phyloP scores from a whole-genome alignment of 92 coral and sea anemone species.

The Bergia puertoricense region DNA sequence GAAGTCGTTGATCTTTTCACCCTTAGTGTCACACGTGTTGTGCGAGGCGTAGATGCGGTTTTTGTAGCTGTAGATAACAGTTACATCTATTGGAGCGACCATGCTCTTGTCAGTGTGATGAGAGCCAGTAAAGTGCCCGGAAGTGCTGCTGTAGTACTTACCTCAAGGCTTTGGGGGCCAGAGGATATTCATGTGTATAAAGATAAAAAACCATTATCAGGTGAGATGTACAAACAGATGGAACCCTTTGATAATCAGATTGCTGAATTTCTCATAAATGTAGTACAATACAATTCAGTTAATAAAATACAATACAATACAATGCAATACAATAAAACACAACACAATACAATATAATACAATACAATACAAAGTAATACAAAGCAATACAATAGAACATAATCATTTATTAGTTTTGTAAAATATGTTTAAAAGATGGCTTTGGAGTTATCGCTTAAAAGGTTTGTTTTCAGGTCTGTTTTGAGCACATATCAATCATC shows the following conservation, averaged over 20 bases:
- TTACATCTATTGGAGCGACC: constrained; percentile 25
- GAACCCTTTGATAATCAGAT: background rate
- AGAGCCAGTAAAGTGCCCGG: background rate
- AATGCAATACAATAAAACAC: too few relatives aligned
- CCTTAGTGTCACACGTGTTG: background rate
- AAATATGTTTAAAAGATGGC: too few relatives aligned
- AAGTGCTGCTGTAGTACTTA: background rate
- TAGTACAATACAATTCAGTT: too few relatives aligned
- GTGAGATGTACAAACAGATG: constrained; percentile 1
- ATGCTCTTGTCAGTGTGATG: background rate
- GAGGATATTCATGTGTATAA: background rate
- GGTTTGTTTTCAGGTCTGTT: too few relatives aligned
- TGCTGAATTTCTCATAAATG: too few relatives aligned
- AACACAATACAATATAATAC: too few relatives aligned
- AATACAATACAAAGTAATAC: too few relatives aligned
- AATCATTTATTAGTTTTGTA: too few relatives aligned
- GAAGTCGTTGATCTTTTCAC: background rate
- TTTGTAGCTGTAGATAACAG: constrained; percentile 18
- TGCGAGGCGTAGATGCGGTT: background rate
- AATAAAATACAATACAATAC: too few relatives aligned
- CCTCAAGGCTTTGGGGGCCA: constrained; percentile 3
- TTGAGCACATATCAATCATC: background rate
- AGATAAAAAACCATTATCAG: background rate
- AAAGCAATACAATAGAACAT: too few relatives aligned
- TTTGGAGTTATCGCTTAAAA: too few relatives aligned